Base-by-base conservation (phyloP, 2,113 vertebrate species). In the Anguilla rostrata region DNA sequence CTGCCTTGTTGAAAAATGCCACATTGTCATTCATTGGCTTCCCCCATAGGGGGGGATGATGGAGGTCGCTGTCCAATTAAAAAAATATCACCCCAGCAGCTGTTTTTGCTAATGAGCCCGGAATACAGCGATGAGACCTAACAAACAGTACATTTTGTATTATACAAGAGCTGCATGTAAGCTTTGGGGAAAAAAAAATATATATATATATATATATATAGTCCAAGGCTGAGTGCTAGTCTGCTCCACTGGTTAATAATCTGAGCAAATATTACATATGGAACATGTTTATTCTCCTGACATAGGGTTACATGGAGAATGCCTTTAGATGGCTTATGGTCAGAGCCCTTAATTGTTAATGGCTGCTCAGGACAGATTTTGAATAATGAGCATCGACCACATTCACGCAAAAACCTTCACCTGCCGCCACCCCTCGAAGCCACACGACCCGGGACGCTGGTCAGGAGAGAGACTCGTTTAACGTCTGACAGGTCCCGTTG, bases 81-180 rank as follows among this genome's bases (percentile, higher is more conserved):
- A 75, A 75, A 1, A 66, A 22, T 34, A 29, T 29, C 34, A 29
- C n/a, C 71, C 71, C 71, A 29, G 9, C 71, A 75, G 71, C 71
- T 75, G 71, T 75, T 34, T 75, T 75, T 75, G 71, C 71, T 75
- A 75, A 75, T 75, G 71, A 75, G 71, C 20, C 71, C 6, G n/a
- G 71, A n/a, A 26, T 75, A 9, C 71, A 75, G 29, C 9, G 71
- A 71, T 22, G 63, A 22, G 20, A 34, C 71, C 12, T 26, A 12
- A 34, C 26, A 34, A 75, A 75, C 71, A 75, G n/a, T 75, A 34
- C 8, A 29, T 22, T 75, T 75, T 75, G 34, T 75, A 12, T 66
- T 66, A 5, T 66, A 26, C 60, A 22, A 26, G 22, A 26, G 8
- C 5, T 5, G 20, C 60, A 20, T 60, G 18, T 26, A 18, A 26